Percentiles rank a stretch among this genome's conserved stretches.
Conservation (phyloP, 2,888 invertebrate genomes). For the Mamestra brassicae region DNA sequence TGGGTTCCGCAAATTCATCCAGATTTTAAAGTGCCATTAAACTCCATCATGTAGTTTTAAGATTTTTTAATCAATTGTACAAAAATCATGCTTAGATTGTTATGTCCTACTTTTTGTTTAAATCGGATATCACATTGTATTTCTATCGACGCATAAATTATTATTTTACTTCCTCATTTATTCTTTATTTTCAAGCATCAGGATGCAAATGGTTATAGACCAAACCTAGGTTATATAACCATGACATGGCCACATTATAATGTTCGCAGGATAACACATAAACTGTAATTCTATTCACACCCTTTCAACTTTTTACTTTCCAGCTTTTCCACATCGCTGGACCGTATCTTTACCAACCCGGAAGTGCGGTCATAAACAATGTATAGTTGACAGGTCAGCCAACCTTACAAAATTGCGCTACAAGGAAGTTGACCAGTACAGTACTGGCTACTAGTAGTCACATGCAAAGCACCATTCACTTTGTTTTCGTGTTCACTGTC, state of each 20-base stretch:
- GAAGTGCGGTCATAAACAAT: conserved; percentile 16
- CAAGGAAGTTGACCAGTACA: conserved; percentile 9
- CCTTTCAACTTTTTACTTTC: neutral
- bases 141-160: no score
- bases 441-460: neutral
- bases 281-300: neutral
- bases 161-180: neutral
- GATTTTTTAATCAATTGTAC: neutral
- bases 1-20: neutral
- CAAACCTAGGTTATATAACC: neutral
- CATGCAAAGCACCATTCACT: conserved; percentile 42
- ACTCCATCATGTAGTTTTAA: conserved; percentile 21
- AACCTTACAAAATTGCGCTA: conserved; percentile 3
- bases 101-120: neutral
- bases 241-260: neutral
- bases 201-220: no score
- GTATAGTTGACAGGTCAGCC: conserved; percentile 7
- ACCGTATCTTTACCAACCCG: neutral
- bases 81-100: conserved; percentile 13
- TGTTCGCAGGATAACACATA: neutral
- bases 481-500: conserved; percentile 22
- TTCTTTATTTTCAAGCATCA: neutral
- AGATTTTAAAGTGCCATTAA: conserved; percentile 37
- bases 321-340: conserved; percentile 10
- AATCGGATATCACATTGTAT: neutral